Evolutionary conservation across 2,797 vertebrate genomes (phyloP), one percentile per base, ranked within the genome.

Genomic region (Myotis planiceps): DNA sequence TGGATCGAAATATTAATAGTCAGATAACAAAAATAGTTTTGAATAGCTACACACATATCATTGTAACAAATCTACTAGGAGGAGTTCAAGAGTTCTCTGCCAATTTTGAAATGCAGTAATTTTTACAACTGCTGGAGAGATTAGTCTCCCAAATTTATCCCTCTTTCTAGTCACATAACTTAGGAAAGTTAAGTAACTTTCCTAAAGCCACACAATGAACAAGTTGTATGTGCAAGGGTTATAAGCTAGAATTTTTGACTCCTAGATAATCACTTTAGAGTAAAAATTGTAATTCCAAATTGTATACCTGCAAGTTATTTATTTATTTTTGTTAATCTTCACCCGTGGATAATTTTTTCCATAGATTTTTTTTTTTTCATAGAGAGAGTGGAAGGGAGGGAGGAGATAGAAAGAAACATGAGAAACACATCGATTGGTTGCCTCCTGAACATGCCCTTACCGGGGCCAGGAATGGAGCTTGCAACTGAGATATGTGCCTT

Each of bases 261-360:
- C 8, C 32, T 19, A 47, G 39, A n/a, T 27, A 42, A 37, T 63
- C 45, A 32, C 25, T 91, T 53, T 76, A 91, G 63, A 81, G 34
- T 78, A 69, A 74, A 93, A 86, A 65, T 80, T 45, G 66, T 78
- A 55, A 69, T 78, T 93, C 42, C n/a, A 74, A 42, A 78, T 76
- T 72, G 74, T 13, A 45, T n/a, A 83, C 29, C 25, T 80, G 19
- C 25, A 47, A 16, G 10, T 29, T 60, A 29, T 60, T 27, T 58
- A 58, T 58, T 25, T 58, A 58, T 58, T 58, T 58, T 13, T 58
- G 10, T 60, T 60, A 60, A 29, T 60, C 25, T 60, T 60, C 55
- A 60, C 25, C 55, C 12, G 2, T 60, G 25, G 55, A 27, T 25
- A 58, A 58, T 27, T 58, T 25, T 55, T 55, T 10, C 51, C 18